Conservation (phyloP, 2,797 vertebrate genomes). For the Chelon auratus region DNA sequence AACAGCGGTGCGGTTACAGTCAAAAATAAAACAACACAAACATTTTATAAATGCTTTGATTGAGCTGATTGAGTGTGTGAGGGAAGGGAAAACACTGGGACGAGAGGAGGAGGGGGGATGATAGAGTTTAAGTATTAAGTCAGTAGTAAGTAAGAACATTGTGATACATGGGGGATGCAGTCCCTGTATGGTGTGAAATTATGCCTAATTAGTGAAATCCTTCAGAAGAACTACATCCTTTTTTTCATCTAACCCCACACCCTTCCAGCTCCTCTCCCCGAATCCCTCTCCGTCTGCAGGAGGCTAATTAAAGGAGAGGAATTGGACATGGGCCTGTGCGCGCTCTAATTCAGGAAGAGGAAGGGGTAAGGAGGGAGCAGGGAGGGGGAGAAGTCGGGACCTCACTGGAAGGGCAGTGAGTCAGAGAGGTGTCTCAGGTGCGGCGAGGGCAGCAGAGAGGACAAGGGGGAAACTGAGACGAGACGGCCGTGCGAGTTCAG, state of each 20-base stretch:
- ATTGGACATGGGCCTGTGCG: slow-evolving; percentile 82
- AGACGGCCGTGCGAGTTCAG: slow-evolving; percentile 47
- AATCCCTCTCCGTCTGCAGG: slow-evolving; percentile 56
- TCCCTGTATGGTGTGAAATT: slow-evolving; percentile 58
- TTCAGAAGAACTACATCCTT: slow-evolving; percentile 72
- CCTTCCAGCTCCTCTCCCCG: slow-evolving; percentile 50
- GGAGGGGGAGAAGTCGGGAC: slow-evolving; percentile 41
- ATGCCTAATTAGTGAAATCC: slow-evolving; percentile 72
- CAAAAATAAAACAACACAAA: slow-evolving; percentile 34
- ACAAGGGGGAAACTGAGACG: slow-evolving; percentile 42
- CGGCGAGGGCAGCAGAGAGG: slow-evolving; percentile 7
- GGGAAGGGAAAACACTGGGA: not conserved
- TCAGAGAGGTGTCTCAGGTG: slow-evolving; percentile 37
- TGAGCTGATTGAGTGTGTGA: slow-evolving; percentile 23
- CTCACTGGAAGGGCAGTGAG: slow-evolving; percentile 52
- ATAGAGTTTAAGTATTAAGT: slow-evolving; percentile 43
- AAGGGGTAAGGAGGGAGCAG: slow-evolving; percentile 1
- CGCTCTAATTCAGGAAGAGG: slow-evolving; percentile 71
- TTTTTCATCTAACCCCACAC: slow-evolving; percentile 53
- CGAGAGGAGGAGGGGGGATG: slow-evolving; percentile 4
- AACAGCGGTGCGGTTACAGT: slow-evolving; percentile 23
- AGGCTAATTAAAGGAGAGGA: slow-evolving; percentile 83
- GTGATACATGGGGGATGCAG: slow-evolving; percentile 50
- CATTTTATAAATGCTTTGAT: slow-evolving; percentile 42
- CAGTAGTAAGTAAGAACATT: slow-evolving; percentile 52